Conservation (phyloP, 2,113 vertebrate species). For the Aptenodytes patagonicus region DNA sequence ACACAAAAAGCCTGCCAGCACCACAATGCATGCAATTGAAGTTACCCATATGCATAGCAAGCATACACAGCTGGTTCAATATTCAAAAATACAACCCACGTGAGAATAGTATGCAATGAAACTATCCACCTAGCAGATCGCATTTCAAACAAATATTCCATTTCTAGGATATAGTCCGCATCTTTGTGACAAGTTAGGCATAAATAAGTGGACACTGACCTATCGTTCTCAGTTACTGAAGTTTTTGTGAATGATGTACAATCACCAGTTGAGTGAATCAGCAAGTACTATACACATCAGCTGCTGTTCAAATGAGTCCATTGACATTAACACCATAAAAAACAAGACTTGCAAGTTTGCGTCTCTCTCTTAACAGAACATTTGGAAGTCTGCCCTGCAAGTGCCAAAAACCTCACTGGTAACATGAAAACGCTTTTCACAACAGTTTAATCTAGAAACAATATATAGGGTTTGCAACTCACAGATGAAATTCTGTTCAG, state of each 20-base stretch:
- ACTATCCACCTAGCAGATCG: background rate
- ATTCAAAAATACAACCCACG: background rate
- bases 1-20: background rate
- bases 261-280: slow-evolving; percentile 29
- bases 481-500: background rate
- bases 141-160: background rate
- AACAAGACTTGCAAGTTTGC: background rate
- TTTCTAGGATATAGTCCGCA: background rate
- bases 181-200: background rate
- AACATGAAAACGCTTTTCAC: slow-evolving; percentile 2
- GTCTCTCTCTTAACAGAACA: background rate
- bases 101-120: background rate
- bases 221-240: background rate
- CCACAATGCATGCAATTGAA: background rate
- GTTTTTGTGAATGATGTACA: background rate
- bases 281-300: slow-evolving; percentile 16
- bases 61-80: background rate
- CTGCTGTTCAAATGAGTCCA: slow-evolving; percentile 10
- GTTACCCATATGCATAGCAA: background rate
- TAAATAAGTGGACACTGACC: background rate
- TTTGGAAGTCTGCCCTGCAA: slow-evolving; percentile 8
- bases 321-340: background rate
- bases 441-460: slow-evolving; percentile 10
- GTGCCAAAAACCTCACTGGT: background rate
- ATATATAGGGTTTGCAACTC: slow-evolving; percentile 9